Evolutionary conservation across 1,140 invertebrate species (phyloP), one percentile per base, ranked within the genome.

Genomic region (Scaptomyza montana): DNA sequence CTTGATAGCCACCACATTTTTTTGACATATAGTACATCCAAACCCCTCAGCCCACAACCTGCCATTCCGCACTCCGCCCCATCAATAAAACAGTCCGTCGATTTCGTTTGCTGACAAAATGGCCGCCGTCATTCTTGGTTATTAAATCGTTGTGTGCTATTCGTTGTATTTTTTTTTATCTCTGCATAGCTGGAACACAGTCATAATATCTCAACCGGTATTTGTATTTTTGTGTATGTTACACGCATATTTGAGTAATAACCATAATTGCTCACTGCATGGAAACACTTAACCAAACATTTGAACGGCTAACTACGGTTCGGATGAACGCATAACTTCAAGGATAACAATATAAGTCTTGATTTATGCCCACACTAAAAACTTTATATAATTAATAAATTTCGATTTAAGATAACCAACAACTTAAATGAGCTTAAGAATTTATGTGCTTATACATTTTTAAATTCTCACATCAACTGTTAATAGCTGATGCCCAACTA

Each of bases 71-170:
- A 25, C 2, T 7, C 21, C 46, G 45, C 39, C 71, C 62, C 62
- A 60, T 54, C 72, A 74, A 69, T 69, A 49, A 69, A 69, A 51
- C 59, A 53, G 47, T 19, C 28, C 50, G 47, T 41, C 71, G 41
- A 74, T 63, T 69, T 51, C 33, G 63, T 46, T 51, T 19, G 64
- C 49, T 36, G 50, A 43, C 75, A 62, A 69, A 86, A 79, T 87
- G 56, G 49, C 47, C 53, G 75, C 84, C 77, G 71, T 78, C 81
- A 70, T 68, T 82, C 68, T 63, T 68, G 71, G 82, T 82, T 81
- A 86, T 86, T 80, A 87, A 86, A 86, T 86, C 78, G 82, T 87
- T 81, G 74, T 68, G 70, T 74, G 68, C 77, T 74, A 86, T 81
- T 87, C 76, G 64, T 45, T 47, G 65, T 54, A 73, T 74, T 77